phyloP scores from a whole-genome alignment of 2,797 vertebrate species.

The Pangasius mekongensis region DNA sequence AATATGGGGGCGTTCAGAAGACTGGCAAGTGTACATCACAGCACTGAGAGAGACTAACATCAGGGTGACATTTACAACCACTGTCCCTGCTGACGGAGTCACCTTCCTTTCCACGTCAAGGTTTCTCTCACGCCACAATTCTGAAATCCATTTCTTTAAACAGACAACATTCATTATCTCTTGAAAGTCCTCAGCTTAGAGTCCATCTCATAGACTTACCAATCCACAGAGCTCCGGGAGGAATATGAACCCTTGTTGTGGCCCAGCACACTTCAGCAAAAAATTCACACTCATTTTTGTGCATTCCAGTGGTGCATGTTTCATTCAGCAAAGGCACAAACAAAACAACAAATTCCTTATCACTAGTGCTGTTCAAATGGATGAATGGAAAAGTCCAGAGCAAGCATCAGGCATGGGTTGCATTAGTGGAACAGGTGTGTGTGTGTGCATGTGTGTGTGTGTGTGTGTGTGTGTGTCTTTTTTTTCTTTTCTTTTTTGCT shows the following conservation, averaged over 20 bases:
- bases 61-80: slow-evolving; percentile 5
- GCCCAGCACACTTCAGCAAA: slow-evolving; percentile 27
- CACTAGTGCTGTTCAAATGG: slow-evolving; percentile 48
- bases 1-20: neutral
- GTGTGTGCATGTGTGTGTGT: slow-evolving; percentile 32
- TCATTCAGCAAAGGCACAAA: slow-evolving; percentile 49
- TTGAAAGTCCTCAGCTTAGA: slow-evolving; percentile 13
- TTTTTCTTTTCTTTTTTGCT: neutral
- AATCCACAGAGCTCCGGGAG: slow-evolving; percentile 19
- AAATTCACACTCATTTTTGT: slow-evolving; percentile 36
- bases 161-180: neutral
- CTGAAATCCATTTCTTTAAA: slow-evolving; percentile 13
- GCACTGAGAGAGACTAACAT: slow-evolving; percentile 28
- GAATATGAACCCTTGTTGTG: slow-evolving; percentile 19
- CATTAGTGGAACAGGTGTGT: slow-evolving; percentile 63
- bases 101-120: neutral
- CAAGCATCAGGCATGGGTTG: slow-evolving; percentile 80
- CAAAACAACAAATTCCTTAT: slow-evolving; percentile 45
- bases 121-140: neutral
- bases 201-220: slow-evolving; percentile 44
- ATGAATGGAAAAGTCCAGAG: slow-evolving; percentile 71
- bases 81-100: neutral
- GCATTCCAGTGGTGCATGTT: slow-evolving; percentile 53
- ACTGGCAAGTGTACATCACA: neutral
- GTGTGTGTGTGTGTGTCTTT: slow-evolving; percentile 35